Evolutionary conservation across 2,797 vertebrate genomes (phyloP), one percentile per base, ranked within the genome.

Genomic region (Cercopithecus mitis): DNA sequence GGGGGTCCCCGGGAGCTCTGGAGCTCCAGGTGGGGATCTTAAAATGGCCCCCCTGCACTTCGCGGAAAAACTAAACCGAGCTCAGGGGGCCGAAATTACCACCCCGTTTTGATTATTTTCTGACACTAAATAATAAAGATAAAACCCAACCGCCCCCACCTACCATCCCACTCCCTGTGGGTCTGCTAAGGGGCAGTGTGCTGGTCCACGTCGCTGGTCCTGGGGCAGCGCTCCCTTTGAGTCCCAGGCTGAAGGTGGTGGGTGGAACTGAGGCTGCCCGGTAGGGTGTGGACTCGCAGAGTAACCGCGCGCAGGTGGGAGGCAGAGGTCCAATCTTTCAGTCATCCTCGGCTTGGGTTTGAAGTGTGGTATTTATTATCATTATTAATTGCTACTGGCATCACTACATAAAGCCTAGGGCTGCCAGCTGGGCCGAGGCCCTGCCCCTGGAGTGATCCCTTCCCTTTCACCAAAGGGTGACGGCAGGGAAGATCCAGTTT

Each of bases 311-410:
- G 27, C 90, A 88, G 88, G 77, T 94, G 81, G 73, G 61, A 95
- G 88, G 75, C 82, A 70, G 43, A 89, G 30, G 67, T 85, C 41
- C 95, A 50, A 14, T 55, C 55, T 1, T 84, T 84, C 88, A 57
- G 41, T 73, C 89, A 70, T 61, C 41, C 86, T 64, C 64, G 52
- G 76, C 57, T 55, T 76, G 72, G 91, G 52, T 61, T 80, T n/a
- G 84, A 90, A 95, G 70, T 27, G n/a, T 22, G 41, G 57, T 85
- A 55, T 93, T 94, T 95, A 70, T 90, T 75, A 64, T 88, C 77
- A 83, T 82, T 57, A 91, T 91, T 95, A 94, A 88, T 94, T 91
- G 30, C 43, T 39, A 13, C 17, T 77, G 61, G 82, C 86, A 80
- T 85, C n/a, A 14, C 72, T 55, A 52, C 55, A 30, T 64, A 36